Percentiles rank a stretch among this genome's conserved stretches.
These are phyloP conservation scores for Lagodon rhomboides DNA, from an alignment of 2,797 vertebrate species.

Conservation along the genomic window DNA sequence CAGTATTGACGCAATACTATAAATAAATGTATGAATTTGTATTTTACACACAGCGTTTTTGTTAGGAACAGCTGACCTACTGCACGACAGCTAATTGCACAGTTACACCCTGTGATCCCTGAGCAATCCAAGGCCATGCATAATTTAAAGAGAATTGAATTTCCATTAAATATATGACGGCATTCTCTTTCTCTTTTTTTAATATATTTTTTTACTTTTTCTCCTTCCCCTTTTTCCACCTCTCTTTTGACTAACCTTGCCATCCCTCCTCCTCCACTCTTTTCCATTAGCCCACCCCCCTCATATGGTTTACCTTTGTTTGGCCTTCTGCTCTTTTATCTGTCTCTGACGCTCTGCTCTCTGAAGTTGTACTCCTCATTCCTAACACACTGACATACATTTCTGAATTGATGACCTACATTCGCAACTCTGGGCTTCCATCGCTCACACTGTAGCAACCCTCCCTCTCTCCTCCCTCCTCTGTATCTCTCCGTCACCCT, in stretches of 20 bases:
- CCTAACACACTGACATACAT: slow-evolving; percentile 82
- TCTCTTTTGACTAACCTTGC: background rate
- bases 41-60: too few species aligned
- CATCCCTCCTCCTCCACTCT: background rate
- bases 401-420: slow-evolving; percentile 82
- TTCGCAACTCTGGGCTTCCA: slow-evolving; percentile 48
- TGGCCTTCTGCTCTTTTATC: slow-evolving; percentile 7
- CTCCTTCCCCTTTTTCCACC: too few species aligned
- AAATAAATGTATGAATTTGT: background rate
- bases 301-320: slow-evolving; percentile 28
- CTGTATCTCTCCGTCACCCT: slow-evolving; percentile 1
- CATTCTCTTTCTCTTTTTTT: slow-evolving; percentile 3
- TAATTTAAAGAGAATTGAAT: slow-evolving; percentile 29
- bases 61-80: background rate
- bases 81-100: slow-evolving; percentile 8
- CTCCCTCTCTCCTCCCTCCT: background rate
- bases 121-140: slow-evolving; percentile 12
- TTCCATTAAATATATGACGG: background rate
- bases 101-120: slow-evolving; percentile 1
- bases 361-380: slow-evolving; percentile 37
- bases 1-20: background rate
- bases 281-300: background rate
- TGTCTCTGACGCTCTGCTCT: slow-evolving; percentile 14
- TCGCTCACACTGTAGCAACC: slow-evolving; percentile 28
- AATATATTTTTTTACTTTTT: background rate